A percentile compares a stretch with the other conserved stretches of the same genome.
These are phyloP conservation scores for Lateolabrax maculatus DNA, from an alignment of 2,797 vertebrate genomes.

Conservation along the genomic window DNA sequence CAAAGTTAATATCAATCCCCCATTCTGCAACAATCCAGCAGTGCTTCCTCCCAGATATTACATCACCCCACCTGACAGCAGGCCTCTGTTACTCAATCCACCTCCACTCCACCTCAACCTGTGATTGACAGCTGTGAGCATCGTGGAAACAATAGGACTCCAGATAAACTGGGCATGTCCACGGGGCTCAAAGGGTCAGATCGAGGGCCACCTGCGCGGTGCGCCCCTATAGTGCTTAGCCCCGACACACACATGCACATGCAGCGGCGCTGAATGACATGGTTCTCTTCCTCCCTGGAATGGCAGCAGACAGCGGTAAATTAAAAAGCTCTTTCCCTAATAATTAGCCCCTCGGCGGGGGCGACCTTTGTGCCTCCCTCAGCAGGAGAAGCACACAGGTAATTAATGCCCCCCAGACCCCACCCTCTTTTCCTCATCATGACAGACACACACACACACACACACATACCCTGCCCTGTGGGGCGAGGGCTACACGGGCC, in stretches of 20 bases:
- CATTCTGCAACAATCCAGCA: neutral
- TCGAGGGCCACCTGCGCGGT: conserved; percentile 66
- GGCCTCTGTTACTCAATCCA: conserved; percentile 32
- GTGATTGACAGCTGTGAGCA: conserved; percentile 62
- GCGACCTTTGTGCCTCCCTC: conserved; percentile 79
- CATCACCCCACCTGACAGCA: conserved; percentile 44
- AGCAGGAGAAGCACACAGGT: conserved; percentile 79
- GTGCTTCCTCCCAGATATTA: conserved; percentile 33
- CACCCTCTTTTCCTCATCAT: conserved; percentile 49
- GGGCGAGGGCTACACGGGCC: conserved; percentile 67
- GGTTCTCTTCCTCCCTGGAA: conserved; percentile 79
- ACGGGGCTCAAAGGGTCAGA: conserved; percentile 57
- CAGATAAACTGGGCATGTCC: conserved; percentile 55
- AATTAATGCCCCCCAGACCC: conserved; percentile 76
- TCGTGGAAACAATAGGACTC: conserved; percentile 36
- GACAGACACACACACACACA: conserved; percentile 57
- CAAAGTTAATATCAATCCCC: neutral
- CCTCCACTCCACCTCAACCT: conserved; percentile 11
- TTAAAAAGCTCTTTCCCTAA: conserved; percentile 84
- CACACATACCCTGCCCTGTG: conserved; percentile 49
- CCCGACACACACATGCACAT: conserved; percentile 29
- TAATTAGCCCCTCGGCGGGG: conserved; percentile 81
- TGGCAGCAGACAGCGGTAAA: conserved; percentile 82
- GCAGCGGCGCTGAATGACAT: conserved; percentile 59
- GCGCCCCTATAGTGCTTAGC: conserved; percentile 31